phyloP scores from a whole-genome alignment of 2,113 vertebrate genomes.

The Trematocara marginatum region DNA sequence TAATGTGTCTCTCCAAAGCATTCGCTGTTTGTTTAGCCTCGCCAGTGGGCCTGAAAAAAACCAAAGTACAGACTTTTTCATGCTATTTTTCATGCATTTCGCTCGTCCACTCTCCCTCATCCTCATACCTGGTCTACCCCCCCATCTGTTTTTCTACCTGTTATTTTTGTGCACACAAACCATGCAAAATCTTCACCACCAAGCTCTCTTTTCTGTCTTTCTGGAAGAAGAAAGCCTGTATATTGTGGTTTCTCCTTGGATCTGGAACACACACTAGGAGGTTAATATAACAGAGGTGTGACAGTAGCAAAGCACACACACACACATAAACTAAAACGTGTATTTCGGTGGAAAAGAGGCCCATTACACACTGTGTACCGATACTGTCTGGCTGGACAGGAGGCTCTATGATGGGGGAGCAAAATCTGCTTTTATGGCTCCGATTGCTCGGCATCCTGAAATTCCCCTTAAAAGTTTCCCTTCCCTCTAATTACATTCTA shows the following conservation, averaged over 20 bases:
- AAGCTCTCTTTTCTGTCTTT: slow-evolving; percentile 22
- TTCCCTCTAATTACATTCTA: slow-evolving; percentile 70
- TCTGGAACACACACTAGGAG: slow-evolving; percentile 27
- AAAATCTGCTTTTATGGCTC: slow-evolving; percentile 56
- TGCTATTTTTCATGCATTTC: slow-evolving; percentile 34
- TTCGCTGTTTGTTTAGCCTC: slow-evolving; percentile 71
- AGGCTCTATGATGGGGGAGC: slow-evolving; percentile 51
- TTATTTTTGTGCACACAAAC: slow-evolving; percentile 7
- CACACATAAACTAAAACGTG: slow-evolving; percentile 25
- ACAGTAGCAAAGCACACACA: slow-evolving; percentile 37
- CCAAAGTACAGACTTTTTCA: slow-evolving; percentile 52
- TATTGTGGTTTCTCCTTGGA: slow-evolving; percentile 42
- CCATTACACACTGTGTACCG: slow-evolving; percentile 16
- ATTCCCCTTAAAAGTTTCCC: slow-evolving; percentile 67
- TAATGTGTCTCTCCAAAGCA: slow-evolving; percentile 69
- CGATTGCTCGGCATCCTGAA: slow-evolving; percentile 65
- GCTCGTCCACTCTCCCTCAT: neutral
- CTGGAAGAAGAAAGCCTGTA: slow-evolving; percentile 7
- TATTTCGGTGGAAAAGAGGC: slow-evolving; percentile 22
- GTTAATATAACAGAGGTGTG: slow-evolving; percentile 48
- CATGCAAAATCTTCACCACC: neutral
- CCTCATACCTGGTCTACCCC: slow-evolving; percentile 46
- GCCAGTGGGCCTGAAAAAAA: slow-evolving; percentile 59
- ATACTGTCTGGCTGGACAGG: slow-evolving; percentile 49
- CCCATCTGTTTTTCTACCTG: slow-evolving; percentile 4